These are phyloP conservation scores for Flabesymbios commensalis DNA, from an alignment of 2,888 invertebrate species.

Conservation along the genomic window DNA sequence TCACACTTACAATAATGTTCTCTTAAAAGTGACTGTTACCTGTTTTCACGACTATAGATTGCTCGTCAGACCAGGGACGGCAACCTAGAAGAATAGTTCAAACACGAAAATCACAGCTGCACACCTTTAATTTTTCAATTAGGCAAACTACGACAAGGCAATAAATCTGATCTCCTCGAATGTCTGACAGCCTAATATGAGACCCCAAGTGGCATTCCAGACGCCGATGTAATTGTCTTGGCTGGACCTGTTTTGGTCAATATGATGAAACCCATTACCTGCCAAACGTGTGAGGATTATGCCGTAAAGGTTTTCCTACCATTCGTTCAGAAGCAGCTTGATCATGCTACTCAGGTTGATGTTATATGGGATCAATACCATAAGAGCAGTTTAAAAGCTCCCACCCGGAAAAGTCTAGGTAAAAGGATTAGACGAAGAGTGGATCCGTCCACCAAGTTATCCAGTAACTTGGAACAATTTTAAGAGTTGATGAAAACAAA, in stretches of 20 bases:
- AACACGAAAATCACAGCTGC: conserved; percentile 19
- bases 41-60: conserved; percentile 18
- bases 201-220: background rate
- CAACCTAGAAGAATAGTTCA: conserved; percentile 20
- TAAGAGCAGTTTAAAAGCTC: conserved; percentile 15
- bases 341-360: conserved; percentile 12
- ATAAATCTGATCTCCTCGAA: conserved; percentile 13
- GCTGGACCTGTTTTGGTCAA: background rate
- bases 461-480: conserved; percentile 26
- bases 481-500: conserved; percentile 25
- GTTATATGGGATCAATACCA: conserved; percentile 26
- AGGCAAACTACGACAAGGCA: conserved; percentile 11
- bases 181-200: background rate
- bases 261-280: background rate
- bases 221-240: background rate
- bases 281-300: no score
- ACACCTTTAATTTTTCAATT: conserved; percentile 13
- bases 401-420: background rate
- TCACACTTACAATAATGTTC: background rate
- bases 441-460: conserved; percentile 10
- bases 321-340: conserved; percentile 5
- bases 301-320: conserved; percentile 19
- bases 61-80: conserved; percentile 17
- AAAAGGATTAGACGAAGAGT: conserved; percentile 12
- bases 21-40: conserved; percentile 12